A percentile compares a stretch with the other conserved stretches of the same genome.
Evolutionary conservation across 2,113 vertebrate genomes (phyloP).

Genomic region (Aldabrachelys gigantea): DNA sequence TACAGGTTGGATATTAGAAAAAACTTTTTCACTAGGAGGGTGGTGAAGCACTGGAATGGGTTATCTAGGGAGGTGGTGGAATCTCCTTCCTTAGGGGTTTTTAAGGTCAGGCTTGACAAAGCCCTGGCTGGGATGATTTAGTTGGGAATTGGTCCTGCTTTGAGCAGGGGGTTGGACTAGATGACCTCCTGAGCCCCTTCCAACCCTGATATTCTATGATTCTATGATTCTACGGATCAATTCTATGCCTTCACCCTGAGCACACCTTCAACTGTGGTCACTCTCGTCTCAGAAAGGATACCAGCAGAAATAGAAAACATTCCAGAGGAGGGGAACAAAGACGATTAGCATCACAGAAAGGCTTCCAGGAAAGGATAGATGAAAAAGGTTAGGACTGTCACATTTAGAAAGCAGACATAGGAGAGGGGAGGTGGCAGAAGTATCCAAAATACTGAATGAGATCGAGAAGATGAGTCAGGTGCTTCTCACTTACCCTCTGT

Average conservation of each 20-base stretch:
- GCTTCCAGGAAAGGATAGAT: slow-evolving; percentile 43
- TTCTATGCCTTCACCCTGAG: rapidly evolving
- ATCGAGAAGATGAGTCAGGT: slow-evolving; percentile 1
- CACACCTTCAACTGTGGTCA: neutral
- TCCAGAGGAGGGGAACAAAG: neutral
- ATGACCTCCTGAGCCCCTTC: too few relatives aligned
- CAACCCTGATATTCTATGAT: too few relatives aligned
- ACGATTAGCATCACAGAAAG: neutral
- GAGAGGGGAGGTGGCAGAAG: neutral
- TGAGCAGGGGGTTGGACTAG: too few relatives aligned
- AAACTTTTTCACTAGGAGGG: too few relatives aligned
- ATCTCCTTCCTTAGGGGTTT: too few relatives aligned
- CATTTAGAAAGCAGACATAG: slow-evolving; percentile 27
- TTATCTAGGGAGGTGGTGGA: too few relatives aligned
- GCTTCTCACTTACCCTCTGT: neutral
- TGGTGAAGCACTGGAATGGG: too few relatives aligned
- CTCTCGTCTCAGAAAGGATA: neutral
- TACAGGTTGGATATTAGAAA: too few relatives aligned
- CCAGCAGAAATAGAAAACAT: neutral
- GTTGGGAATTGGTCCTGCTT: too few relatives aligned
- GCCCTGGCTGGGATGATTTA: too few relatives aligned
- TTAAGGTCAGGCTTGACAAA: too few relatives aligned
- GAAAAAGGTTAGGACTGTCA: slow-evolving; percentile 31
- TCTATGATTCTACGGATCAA: neutral
- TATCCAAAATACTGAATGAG: neutral